Evolutionary conservation across 1,140 invertebrate species (phyloP), one percentile per base, ranked within the genome.

Genomic region (Aphelenchoides besseyi): DNA sequence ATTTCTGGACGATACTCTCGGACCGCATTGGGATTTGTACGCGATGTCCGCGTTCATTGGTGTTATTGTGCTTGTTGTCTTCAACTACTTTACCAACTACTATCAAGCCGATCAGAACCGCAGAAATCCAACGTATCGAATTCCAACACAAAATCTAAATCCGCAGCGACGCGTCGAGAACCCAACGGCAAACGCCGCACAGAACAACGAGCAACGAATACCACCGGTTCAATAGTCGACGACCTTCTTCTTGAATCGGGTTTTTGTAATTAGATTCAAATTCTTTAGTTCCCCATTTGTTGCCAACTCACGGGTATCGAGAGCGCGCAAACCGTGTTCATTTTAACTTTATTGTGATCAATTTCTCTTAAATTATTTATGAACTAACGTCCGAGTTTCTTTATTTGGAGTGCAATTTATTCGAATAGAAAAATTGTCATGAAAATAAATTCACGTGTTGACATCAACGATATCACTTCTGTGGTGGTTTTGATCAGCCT

Each of bases 21-120:
- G 76, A 9, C 77, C 78, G 5, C 69, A 78, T 48, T 78, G 76
- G 76, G 76, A 78, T 64, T 35, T 78, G 28, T 78, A 80, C 37
- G 23, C 70, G 8, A 78, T 78, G 76, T 64, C 52, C 1, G 5
- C 61, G 3, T 30, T 72, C n/a, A 9, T 72, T 2, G 69, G 55
- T 12, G 26, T 18, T 28, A 59, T 59, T 5, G 55, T 59, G 5
- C 18, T 59, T 5, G 5, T 59, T 33, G 26, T 59, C 55, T 8
- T 59, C 18, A 59, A 59, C 55, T 59, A 59, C 55, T 59, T 59
- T 23, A 8, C 55, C 55, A 59, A 59, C 18, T 23, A 18, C 5
- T 8, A 33, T 28, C 55, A 59, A 59, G n/a, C n/a, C 5, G 5
- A 59, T 23, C 55, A 12, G 5, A 59, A 59, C 55, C 5, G 18